Base-by-base conservation (phyloP, 2,797 vertebrate genomes). In the Sciaenops ocellatus region DNA sequence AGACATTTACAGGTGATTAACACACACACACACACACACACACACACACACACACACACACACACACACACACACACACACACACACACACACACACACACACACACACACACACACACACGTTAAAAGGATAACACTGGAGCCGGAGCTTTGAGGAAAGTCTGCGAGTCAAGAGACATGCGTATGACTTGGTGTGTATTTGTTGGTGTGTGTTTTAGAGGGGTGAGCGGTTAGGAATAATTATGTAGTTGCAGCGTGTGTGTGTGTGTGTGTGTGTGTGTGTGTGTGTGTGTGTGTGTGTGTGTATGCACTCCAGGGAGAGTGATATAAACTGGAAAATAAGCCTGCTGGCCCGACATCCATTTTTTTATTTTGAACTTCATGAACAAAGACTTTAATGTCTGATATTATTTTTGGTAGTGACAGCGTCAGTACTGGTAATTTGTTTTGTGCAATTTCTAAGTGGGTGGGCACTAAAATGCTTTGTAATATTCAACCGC, bases 1-100 rank as follows among this genome's bases (percentile, higher is more conserved):
- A 75, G 61, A 73, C 68, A 63, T 75, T 80, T 78, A 82, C 79
- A 90, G 85, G 81, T 82, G 77, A 91, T 82, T 77, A 76, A 76
- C 79, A 74, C 72, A 62, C 65, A 55, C 67, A 61, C 63, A 61
- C n/a, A 50, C 1, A 71, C 17, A 47, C 64, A 69, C 4, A 13
- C 1, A 51, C 62, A 55, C 30, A 51, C 18, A 16, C 17, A 71
- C 17, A 69, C 2, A 47, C 69, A 18, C 52, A 47, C 38, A 16
- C 17, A 70, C 16, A 69, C 3, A 46, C 69, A 17, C 52, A 46
- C 34, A 30, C 51, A 52, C 50, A 52, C 34, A 26, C n/a, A 76
- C 79, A 74, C 72, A 62, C 65, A 55, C 67, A 61, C 63, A 61
- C n/a, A 50, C 1, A 71, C 17, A 47, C 64, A 69, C 4, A 13